Evolutionary conservation across 1,140 invertebrate species (phyloP), one percentile per base, ranked within the genome.

Genomic region (Pomacea maculata): DNA sequence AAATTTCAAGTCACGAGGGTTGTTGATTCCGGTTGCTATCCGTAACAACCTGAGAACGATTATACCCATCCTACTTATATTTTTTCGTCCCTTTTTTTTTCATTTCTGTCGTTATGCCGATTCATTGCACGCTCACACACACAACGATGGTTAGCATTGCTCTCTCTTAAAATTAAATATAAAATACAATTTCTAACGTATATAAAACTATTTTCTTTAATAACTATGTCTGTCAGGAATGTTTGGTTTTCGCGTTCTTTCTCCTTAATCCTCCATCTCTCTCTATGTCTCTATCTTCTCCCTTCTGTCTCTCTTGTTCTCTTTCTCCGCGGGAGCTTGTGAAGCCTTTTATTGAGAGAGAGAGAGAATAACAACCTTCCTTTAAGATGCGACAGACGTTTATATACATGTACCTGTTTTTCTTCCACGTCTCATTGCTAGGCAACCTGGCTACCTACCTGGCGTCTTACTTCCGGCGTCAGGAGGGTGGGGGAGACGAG

Each of bases 371-470:
- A 12, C 34, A 70, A 1, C 1, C 11, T 15, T 6, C 3, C 11
- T 34, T 25, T 70, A 25, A 70, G 11, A 70, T 70, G 3, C n/a
- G 2, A 25, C 17, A 67, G 64, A 17, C n/a, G 67, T 70, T 25
- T 70, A 34, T 70, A 34, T 70, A 7, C 21, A 1, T 70, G 67
- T 70, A 34, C 21, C 11, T 70, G 67, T 70, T 25, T 70, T 25
- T 7, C 17, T 67, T 76, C 55, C 65, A 8, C 64, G 25, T 74
- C 54, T 45, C 21, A 25, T 52, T 73, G 34, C 55, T 63, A 81
- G 82, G 82, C 29, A 83, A 83, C 80, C 72, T 83, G 65, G 82
- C 82, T 0, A 76, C 80, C 3, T 83, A 83, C 72, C 55, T 83
- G 21, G 68, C 80, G 15, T 83, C 82, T 6, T 83, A 81, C 63